These are phyloP conservation scores for Habroteleia sp. DNA, from an alignment of 2,888 invertebrate genomes.

Conservation along the genomic window DNA sequence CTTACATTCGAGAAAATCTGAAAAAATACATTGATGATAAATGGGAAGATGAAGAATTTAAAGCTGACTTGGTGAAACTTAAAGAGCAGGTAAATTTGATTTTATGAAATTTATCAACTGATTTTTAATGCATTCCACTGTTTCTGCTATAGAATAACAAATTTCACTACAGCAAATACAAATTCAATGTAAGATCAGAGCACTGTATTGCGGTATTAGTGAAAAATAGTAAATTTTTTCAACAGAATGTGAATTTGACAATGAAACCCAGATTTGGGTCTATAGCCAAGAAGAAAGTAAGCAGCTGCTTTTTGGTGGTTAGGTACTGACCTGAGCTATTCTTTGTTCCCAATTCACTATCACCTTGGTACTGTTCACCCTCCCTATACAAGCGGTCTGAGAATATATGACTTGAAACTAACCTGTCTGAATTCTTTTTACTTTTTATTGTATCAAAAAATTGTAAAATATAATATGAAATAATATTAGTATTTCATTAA, in stretches of 20 bases:
- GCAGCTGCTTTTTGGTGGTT: conserved; percentile 70
- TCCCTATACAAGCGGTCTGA: conserved; percentile 32
- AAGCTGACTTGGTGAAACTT: conserved; percentile 85
- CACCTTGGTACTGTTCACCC: conserved; percentile 37
- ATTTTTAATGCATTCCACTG: no score
- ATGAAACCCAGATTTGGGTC: conserved; percentile 47
- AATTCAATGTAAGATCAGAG: conserved; percentile 4
- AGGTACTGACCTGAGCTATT: conserved; percentile 73
- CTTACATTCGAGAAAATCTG: conserved; percentile 88
- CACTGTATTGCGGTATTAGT: conserved; percentile 12
- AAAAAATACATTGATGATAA: conserved; percentile 86
- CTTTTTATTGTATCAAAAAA: no score
- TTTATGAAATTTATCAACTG: no score
- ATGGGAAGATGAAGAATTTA: conserved; percentile 87
- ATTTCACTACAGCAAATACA: conserved; percentile 16
- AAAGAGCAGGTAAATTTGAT: conserved; percentile 83
- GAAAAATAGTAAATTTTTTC: conserved; percentile 12
- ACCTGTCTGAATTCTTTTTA: conserved; percentile 32
- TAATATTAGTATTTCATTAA: no score
- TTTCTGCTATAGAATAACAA: no score
- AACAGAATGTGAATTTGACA: conserved; percentile 19
- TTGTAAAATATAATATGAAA: no score
- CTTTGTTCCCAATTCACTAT: conserved; percentile 70
- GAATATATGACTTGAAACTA: conserved; percentile 20
- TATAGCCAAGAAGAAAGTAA: conserved; percentile 61